Evolutionary conservation across 2,797 vertebrate genomes (phyloP), one percentile per base, ranked within the genome.

Genomic region (Halcyon badia): DNA sequence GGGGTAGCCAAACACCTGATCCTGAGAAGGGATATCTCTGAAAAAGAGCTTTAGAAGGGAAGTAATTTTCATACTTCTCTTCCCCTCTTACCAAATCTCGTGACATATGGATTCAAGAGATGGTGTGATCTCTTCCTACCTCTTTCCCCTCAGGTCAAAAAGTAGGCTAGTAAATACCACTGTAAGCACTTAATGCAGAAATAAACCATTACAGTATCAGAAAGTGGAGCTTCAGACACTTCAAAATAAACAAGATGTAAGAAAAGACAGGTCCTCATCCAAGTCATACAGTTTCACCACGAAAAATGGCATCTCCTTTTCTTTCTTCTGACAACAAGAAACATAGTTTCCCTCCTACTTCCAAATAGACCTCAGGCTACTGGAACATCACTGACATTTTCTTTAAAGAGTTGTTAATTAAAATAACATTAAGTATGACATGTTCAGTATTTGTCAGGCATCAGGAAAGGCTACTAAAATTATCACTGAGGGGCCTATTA

Each of bases 371-470:
- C 56, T 93, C 70, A 96, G 96, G 87, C 89, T 97, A 94, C 95
- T 95, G 82, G 86, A 97, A 97, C 87, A 97, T 96, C 97, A 97
- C 61, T 97, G 97, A 97, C 97, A 98, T 98, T 98, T 98, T 97
- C 96, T 97, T 98, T 97, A 96, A 98, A 96, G 96, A 97, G 87
- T 94, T 97, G 93, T 97, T 98, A 98, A 98, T 98, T 98, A 98
- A 97, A 97, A 97, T 70, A 98, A 93, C 95, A 98, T 97, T 98
- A 98, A 98, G 93, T 94, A 96, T 92, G 90, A 90, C 84, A 76
- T 92, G 87, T 92, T 96, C 66, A 77, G 96, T 98, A 94, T 97
- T 98, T 97, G 94, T 98, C 97, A 98, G 97, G 97, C 96, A 98
- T 91, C 89, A 93, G 92, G 87, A 94, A 88, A 97, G 97, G 94